Evolutionary conservation across 2,113 vertebrate genomes (phyloP), one percentile per base, ranked within the genome.

Genomic region (Coracopsis vasa): DNA sequence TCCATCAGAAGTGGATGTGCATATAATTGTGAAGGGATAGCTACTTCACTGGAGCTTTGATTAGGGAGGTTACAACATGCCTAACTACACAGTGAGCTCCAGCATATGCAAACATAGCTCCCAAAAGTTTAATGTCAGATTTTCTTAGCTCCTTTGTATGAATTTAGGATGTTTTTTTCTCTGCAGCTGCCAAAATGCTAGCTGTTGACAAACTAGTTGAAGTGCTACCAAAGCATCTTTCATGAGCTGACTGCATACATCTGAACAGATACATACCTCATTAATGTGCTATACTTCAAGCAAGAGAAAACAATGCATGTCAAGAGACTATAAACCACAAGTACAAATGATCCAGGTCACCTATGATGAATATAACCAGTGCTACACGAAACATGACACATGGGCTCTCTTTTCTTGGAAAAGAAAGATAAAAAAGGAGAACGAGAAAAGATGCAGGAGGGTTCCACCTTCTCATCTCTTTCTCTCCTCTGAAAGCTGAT

Each of bases 201-300:
- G 81, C 93, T 94, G 95, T 95, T 97, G 97, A 98, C 97, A 97
- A 98, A 98, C 92, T 97, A 97, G 95, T 86, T n/a, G 24, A 97
- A 91, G 50, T 33, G 65, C 91, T 94, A 88, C 96, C 33, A 44
- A 73, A 95, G 93, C 87, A 86, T 98, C 97, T 96, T 96, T 95
- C 90, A 97, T 12, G 58, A 97, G 79, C 95, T 48, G 93, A 92
- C 95, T 86, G 92, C 11, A 1, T 94, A 90, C 91, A 95, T 96
- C 82, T 37, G 90, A 94, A 95, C 91, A 95, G 96, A 98, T 92
- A 97, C 96, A 97, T 95, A 87, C 94, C 97, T 98, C 97, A 96
- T 98, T 98, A 98, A 97, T 80, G 89, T 71, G 95, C 96, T 95
- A 86, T 98, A 98, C 97, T 97, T 98, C 97, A 98, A 96, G 73